Base-by-base conservation (phyloP, 2,113 vertebrate genomes). In the Rhinolophus ferrumequinum region DNA sequence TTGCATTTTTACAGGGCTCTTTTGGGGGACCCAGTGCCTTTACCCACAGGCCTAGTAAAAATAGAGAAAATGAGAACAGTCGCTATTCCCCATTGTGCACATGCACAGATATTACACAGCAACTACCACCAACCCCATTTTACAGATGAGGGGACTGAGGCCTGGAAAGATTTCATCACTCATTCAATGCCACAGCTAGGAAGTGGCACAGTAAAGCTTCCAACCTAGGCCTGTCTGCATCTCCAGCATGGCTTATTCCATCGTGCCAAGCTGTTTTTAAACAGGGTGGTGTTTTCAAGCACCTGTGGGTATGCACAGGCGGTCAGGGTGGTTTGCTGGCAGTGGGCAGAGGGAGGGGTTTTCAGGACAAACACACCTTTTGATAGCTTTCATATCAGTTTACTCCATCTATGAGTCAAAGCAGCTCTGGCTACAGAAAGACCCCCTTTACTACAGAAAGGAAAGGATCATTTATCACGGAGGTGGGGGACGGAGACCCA, bases 401-500 rank as follows among this genome's bases (percentile, higher is more conserved):
- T 44, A 44, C 60, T 54, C 52, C 47, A 1, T 11, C 26, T 9
- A 22, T 3, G 4, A 33, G 26, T n/a, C 91, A 81, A 58, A 7
- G n/a, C 47, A 86, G 69, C 60, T 35, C 67, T 52, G 67, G 18
- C 26, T 30, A 9, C 22, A 26, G 38, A 44, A 81, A 69, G 54
- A 56, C n/a, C 33, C 81, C 77, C 56, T 82, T 38, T 10, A 5
- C 35, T 14, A 21, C 62, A 58, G 77, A 66, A 88, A 64, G 38
- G 77, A 83, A 35, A 5, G 47, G 69, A 30, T 26, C 66, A 38
- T 96, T 97, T 90, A 79, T 97, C 88, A 72, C 33, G 38, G 35
- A 62, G 30, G 10, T 22, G 22, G 6, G 26, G 30, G 41, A 0
- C 1, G 8, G 47, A 95, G 94, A 96, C 72, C 87, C 82, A 89